phyloP scores from a whole-genome alignment of 1,140 invertebrate species.

The Heliconius melpomene region DNA sequence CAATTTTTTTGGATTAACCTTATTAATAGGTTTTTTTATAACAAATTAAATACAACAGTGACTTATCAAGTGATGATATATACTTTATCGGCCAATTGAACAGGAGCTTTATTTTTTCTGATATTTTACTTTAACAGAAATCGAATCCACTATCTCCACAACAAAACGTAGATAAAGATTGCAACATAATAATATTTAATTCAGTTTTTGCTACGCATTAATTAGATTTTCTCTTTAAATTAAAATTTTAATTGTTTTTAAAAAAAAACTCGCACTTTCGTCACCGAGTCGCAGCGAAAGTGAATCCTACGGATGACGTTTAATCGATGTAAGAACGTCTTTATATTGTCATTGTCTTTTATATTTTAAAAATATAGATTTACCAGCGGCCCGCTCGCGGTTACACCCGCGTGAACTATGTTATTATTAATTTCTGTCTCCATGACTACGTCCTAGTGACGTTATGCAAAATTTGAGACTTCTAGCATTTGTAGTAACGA shows the following conservation, averaged over 20 bases:
- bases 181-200: not conserved
- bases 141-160: not conserved
- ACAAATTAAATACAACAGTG: not conserved
- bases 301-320: constrained; percentile 24
- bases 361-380: not conserved
- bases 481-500: too few species aligned
- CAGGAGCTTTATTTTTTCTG: not conserved
- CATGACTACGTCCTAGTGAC: too few species aligned
- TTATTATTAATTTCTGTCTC: too few species aligned
- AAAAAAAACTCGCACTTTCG: constrained; percentile 18
- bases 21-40: not conserved
- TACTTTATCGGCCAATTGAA: not conserved
- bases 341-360: constrained; percentile 15
- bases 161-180: not conserved
- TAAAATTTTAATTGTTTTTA: constrained; percentile 12
- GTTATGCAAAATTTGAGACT: too few species aligned
- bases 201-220: not conserved
- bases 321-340: constrained; percentile 17
- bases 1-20: not conserved
- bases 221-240: constrained; percentile 19
- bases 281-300: constrained; percentile 14
- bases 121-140: not conserved
- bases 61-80: not conserved
- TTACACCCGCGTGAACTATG: too few species aligned
- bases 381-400: too few species aligned